phyloP scores from a whole-genome alignment of 2,888 invertebrate genomes.

The Myopa testacea region DNA sequence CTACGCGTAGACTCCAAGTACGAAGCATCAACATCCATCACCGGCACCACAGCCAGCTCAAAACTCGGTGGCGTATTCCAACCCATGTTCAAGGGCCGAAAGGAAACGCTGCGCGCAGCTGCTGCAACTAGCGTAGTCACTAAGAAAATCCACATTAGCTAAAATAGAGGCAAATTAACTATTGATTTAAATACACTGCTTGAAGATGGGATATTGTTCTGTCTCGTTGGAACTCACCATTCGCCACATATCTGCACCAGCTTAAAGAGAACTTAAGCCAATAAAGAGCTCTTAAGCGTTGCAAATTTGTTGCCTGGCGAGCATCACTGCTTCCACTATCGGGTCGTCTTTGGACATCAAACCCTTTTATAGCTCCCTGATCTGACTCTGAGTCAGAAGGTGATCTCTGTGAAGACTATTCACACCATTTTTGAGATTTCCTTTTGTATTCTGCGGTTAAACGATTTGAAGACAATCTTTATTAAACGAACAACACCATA shows the following conservation, averaged over 20 bases:
- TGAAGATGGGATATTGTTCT: too few species aligned
- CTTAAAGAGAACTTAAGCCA: too few species aligned
- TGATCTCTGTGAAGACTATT: too few species aligned
- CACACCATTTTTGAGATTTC: too few species aligned
- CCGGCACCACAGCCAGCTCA: background rate
- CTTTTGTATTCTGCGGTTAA: too few species aligned
- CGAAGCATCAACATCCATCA: background rate
- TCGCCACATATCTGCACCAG: too few species aligned
- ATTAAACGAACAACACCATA: too few species aligned
- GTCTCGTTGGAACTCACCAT: too few species aligned
- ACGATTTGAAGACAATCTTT: too few species aligned
- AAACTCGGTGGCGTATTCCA: background rate
- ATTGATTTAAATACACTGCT: too few species aligned
- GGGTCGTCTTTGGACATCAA: background rate
- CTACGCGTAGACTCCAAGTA: background rate
- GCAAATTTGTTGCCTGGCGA: background rate
- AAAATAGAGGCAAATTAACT: background rate
- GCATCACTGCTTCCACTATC: background rate
- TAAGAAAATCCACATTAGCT: slow-evolving; percentile 3
- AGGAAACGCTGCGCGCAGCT: background rate
- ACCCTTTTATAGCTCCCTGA: background rate
- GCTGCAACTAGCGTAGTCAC: background rate
- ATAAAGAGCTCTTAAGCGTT: background rate
- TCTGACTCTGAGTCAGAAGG: too few species aligned
- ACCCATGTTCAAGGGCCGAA: background rate